Evolutionary conservation across 2,797 vertebrate genomes (phyloP).

Genomic region (Protonibea diacanthus): DNA sequence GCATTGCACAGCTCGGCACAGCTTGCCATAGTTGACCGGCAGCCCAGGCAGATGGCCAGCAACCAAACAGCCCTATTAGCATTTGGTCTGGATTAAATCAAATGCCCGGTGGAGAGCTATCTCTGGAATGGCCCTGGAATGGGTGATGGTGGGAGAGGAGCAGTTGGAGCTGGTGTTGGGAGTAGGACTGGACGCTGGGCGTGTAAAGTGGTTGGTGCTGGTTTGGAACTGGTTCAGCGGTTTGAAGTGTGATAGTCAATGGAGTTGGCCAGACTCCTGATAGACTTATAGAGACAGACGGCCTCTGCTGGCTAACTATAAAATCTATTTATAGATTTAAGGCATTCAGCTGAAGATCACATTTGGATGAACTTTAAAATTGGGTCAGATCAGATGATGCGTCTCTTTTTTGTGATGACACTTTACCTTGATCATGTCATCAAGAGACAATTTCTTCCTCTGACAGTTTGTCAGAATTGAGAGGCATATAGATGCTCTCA

Average conservation of each 20-base stretch:
- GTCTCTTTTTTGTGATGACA: background rate
- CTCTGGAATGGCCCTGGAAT: conserved; percentile 68
- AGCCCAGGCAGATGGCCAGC: conserved; percentile 85
- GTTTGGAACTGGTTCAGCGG: conserved; percentile 42
- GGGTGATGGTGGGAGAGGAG: conserved; percentile 42
- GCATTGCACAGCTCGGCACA: conserved; percentile 67
- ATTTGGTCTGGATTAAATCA: conserved; percentile 88
- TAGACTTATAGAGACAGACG: background rate
- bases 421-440: background rate
- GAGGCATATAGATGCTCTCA: background rate
- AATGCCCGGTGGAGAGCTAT: conserved; percentile 77
- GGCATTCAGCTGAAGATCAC: conserved; percentile 4
- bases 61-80: conserved; percentile 86
- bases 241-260: conserved; percentile 39
- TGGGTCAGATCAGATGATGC: background rate
- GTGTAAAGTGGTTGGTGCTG: conserved; percentile 7
- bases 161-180: conserved; percentile 43
- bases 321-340: background rate
- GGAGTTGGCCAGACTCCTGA: conserved; percentile 31
- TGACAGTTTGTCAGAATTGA: background rate
- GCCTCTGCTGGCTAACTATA: background rate
- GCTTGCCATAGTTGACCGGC: conserved; percentile 80
- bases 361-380: background rate
- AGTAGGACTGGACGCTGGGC: conserved; percentile 34
- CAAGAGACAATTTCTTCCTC: background rate